Conservation (phyloP, 1,140 invertebrate genomes). For the Cherax destructor region DNA sequence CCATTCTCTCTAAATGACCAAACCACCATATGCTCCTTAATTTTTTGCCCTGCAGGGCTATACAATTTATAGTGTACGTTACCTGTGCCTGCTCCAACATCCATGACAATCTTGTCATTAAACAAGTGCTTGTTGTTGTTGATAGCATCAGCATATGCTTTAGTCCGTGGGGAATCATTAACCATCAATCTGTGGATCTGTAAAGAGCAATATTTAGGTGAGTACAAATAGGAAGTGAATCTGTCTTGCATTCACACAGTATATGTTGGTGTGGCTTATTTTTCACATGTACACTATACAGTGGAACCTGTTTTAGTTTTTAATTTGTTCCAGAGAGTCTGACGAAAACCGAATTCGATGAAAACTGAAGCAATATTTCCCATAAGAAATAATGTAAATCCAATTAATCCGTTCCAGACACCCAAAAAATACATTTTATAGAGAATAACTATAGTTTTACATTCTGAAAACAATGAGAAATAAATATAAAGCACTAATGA, state of each 20-base stretch:
- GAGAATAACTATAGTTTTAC: too few species aligned
- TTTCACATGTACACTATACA: neutral
- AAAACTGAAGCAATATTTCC: neutral
- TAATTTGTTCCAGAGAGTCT: too few species aligned
- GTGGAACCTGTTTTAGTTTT: neutral
- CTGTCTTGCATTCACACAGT: neutral
- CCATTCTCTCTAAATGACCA: too few species aligned
- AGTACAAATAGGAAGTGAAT: too few species aligned
- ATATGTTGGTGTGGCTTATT: neutral
- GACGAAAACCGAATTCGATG: neutral
- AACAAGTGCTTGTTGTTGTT: constrained; percentile 79
- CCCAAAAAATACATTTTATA: too few species aligned
- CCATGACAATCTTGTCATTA: constrained; percentile 78
- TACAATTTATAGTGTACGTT: too few species aligned
- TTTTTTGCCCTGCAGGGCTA: too few species aligned
- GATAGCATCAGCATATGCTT: constrained; percentile 82
- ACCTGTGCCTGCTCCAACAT: constrained; percentile 70
- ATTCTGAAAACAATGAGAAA: too few species aligned
- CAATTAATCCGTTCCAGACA: neutral
- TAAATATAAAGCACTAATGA: too few species aligned
- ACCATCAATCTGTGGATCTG: constrained; percentile 88
- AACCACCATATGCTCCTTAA: too few species aligned
- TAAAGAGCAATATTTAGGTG: constrained; percentile 9
- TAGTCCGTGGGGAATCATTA: constrained; percentile 81
- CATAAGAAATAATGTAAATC: too few species aligned